Percentiles rank a stretch among this genome's conserved stretches.
Conservation (phyloP, 2,797 vertebrate genomes). For the Mormyrus proboscirostris region DNA sequence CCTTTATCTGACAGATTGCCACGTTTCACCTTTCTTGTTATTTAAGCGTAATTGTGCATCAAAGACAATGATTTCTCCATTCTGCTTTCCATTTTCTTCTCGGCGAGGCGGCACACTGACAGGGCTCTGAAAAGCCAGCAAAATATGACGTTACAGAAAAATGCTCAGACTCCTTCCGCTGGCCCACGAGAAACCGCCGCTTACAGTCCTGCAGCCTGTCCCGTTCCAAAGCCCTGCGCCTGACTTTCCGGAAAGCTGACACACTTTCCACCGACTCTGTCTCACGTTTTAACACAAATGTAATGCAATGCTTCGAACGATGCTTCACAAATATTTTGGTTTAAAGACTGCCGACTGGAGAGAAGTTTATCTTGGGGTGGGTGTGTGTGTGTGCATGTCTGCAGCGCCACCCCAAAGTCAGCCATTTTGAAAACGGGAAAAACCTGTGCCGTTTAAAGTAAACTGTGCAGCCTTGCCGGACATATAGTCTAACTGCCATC, state of each 20-base stretch:
- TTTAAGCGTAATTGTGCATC: constrained; percentile 20
- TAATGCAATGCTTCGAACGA: constrained; percentile 51
- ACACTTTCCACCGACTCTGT: constrained; percentile 27
- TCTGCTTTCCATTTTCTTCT: constrained; percentile 29
- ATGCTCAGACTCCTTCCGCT: constrained; percentile 37
- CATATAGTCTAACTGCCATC: background rate
- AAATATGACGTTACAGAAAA: constrained; percentile 49
- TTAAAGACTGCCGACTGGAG: constrained; percentile 46
- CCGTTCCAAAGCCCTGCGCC: constrained; percentile 30
- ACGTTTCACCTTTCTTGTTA: background rate
- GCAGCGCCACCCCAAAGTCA: constrained; percentile 19
- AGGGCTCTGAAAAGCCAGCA: constrained; percentile 57
- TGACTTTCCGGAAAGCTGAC: constrained; percentile 16
- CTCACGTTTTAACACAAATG: constrained; percentile 58
- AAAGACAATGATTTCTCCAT: constrained; percentile 19
- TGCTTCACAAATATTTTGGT: constrained; percentile 44
- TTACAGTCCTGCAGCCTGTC: constrained; percentile 36
- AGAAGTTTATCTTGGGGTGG: constrained; percentile 33
- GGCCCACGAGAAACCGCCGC: constrained; percentile 60
- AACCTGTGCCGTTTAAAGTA: background rate
- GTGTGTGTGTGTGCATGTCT: background rate
- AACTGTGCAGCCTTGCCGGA: background rate
- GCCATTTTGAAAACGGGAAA: constrained; percentile 41
- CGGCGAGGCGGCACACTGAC: constrained; percentile 50
- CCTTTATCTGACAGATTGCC: constrained; percentile 16